These are phyloP conservation scores for Micrasema minimum DNA, from an alignment of 1,140 invertebrate genomes.

Conservation along the genomic window DNA sequence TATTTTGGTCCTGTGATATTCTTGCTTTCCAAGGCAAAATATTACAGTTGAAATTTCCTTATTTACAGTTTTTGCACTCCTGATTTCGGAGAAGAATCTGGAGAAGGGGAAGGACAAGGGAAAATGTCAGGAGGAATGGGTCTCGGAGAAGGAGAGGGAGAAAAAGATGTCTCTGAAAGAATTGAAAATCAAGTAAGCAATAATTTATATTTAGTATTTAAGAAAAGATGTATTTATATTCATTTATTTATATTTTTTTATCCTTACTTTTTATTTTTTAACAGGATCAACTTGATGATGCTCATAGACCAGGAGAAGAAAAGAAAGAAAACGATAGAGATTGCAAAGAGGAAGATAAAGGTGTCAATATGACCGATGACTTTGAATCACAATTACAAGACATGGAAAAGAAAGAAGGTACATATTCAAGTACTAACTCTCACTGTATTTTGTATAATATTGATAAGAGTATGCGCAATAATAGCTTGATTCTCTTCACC, in stretches of 20 bases:
- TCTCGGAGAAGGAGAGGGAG: slow-evolving; percentile 91
- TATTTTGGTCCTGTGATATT: neutral
- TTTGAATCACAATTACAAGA: slow-evolving; percentile 81
- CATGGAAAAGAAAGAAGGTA: slow-evolving; percentile 72
- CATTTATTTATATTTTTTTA: neutral
- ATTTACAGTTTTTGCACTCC: slow-evolving; percentile 91
- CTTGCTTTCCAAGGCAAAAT: too few relatives aligned
- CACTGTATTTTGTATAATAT: neutral
- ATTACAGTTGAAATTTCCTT: neutral
- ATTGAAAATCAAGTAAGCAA: slow-evolving; percentile 77
- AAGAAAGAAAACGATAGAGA: slow-evolving; percentile 79
- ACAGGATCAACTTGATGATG: slow-evolving; percentile 93
- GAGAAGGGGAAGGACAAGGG: slow-evolving; percentile 71
- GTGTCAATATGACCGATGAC: slow-evolving; percentile 93
- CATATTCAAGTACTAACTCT: neutral
- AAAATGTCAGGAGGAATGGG: slow-evolving; percentile 79
- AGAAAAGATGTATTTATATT: slow-evolving; percentile 5
- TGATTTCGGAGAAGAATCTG: slow-evolving; percentile 79
- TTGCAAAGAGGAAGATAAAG: slow-evolving; percentile 91
- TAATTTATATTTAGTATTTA: neutral
- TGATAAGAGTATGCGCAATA: neutral
- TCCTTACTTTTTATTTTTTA: neutral
- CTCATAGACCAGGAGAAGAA: slow-evolving; percentile 80
- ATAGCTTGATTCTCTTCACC: slow-evolving; percentile 22
- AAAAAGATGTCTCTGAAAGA: slow-evolving; percentile 93